Evolutionary conservation across 2,797 vertebrate species (phyloP), one percentile per base, ranked within the genome.

Genomic region (Oceanodroma leucorhoa): DNA sequence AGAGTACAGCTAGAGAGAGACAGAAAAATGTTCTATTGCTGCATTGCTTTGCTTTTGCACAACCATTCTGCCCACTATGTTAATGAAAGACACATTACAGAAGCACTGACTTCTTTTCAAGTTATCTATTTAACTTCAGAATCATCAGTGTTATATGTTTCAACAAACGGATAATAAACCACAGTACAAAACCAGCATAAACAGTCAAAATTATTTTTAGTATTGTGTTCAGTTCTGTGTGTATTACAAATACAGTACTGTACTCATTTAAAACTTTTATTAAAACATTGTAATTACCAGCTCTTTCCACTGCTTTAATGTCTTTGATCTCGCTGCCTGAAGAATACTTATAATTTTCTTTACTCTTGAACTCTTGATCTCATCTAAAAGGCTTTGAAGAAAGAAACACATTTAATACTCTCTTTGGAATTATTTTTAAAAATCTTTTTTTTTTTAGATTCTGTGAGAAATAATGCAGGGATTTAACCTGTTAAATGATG

Each of bases 291-390:
- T 46, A 83, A 97, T 95, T 90, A 99, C 98, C 98, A 99, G 97
- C 64, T 98, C 97, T 93, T 96, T 98, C 98, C 98, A 99, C 78
- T 96, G 95, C 32, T 93, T 98, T 32, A 99, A 89, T 3, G 76
- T 96, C 79, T 97, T 97, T 48, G 98, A 99, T 97, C 97, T 98
- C 8, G 98, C 98, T 27, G 98, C 93, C 93, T 98, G 98, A 89
- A 99, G 98, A 95, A 99, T 97, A 90, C 97, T 98, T 93, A 99
- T 76, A 89, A 98, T 98, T 97, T 97, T 98, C 95, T 98, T 98
- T 93, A 99, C 98, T 90, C 94, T 93, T 54, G 98, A 98, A 88
- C 97, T 97, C 96, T 98, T 99, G 83, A 99, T 94, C 92, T 98
- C 98, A 70, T 99, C 98, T 92, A 98, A 90, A 94, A 99, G 98